Evolutionary conservation across 2,888 invertebrate genomes (phyloP), one percentile per base, ranked within the genome.

Genomic region (Dryococelus australis): DNA sequence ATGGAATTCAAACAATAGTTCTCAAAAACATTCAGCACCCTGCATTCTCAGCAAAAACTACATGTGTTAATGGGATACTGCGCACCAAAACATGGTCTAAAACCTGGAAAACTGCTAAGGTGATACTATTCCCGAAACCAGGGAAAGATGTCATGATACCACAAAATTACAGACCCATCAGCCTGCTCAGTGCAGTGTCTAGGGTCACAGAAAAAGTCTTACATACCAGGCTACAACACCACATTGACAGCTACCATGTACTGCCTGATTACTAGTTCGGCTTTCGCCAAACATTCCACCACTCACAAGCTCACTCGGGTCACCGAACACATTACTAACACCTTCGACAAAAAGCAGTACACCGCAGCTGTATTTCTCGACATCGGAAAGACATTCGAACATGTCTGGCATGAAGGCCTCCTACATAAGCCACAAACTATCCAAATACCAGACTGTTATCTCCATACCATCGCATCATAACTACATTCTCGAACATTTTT

Each of bases 61-160:
- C 20, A 8, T 65, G 65, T 8, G 24, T 65, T 16, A 65, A 65
- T 65, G 65, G 65, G 13, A 65, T 65, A 0, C n/a, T 65, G 0
- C 8, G n/a, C 0, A 65, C n/a, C n/a, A n/a, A n/a, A 2, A 10
- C n/a, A 10, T 65, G n/a, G 65, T 24, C 65, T 6, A 65, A 8
- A 24, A 16, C n/a, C 20, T 90, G 90, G 90, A 91, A 90, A 89
- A 88, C n/a, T n/a, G n/a, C n/a, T n/a, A n/a, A n/a, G n/a, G n/a
- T n/a, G n/a, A n/a, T n/a, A n/a, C n/a, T n/a, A n/a, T n/a, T n/a
- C n/a, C n/a, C n/a, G n/a, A n/a, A n/a, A n/a, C n/a, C n/a, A n/a
- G n/a, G n/a, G n/a, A n/a, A n/a, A n/a, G n/a, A n/a, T n/a, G n/a
- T n/a, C n/a, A n/a, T n/a, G n/a, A n/a, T n/a, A n/a, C n/a, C n/a